Conservation (phyloP, 2,113 vertebrate genomes). For the Anhinga rufa region DNA sequence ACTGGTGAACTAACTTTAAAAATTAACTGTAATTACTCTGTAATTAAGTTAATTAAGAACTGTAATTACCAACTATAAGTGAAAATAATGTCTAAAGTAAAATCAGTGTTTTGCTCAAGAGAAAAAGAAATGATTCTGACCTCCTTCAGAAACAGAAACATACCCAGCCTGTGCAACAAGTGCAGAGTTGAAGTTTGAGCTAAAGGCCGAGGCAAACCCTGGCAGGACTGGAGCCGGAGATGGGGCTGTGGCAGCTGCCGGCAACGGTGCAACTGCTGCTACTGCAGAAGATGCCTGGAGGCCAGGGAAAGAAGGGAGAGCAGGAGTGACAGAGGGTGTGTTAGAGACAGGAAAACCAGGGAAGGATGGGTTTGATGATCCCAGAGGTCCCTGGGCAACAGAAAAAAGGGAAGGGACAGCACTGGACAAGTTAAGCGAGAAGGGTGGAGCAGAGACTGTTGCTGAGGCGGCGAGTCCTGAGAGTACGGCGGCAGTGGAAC, state of each 20-base stretch:
- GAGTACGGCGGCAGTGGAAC: constrained; percentile 71
- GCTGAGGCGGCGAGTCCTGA: constrained; percentile 75
- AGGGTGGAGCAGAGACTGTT: constrained; percentile 74
- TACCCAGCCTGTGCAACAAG: constrained; percentile 86
- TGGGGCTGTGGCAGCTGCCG: constrained; percentile 78
- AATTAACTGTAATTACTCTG: neutral
- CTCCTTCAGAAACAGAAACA: constrained; percentile 46
- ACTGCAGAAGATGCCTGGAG: constrained; percentile 85
- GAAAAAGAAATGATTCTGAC: constrained; percentile 2
- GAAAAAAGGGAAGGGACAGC: constrained; percentile 85
- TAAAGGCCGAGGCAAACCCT: constrained; percentile 94
- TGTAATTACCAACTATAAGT: neutral
- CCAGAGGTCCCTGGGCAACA: constrained; percentile 75
- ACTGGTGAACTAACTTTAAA: neutral
- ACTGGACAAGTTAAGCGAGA: constrained; percentile 84
- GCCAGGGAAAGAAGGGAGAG: constrained; percentile 90
- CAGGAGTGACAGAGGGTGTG: constrained; percentile 82
- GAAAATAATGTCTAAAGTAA: neutral
- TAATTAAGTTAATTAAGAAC: too few relatives aligned
- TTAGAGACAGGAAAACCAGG: constrained; percentile 87
- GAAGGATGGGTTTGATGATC: constrained; percentile 79
- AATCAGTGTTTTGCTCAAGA: neutral
- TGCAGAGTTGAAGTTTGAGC: constrained; percentile 92
- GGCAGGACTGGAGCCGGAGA: constrained; percentile 89
- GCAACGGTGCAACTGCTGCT: constrained; percentile 84